These are phyloP conservation scores for Phalloptychus januarius DNA, from an alignment of 2,797 vertebrate genomes.

Conservation along the genomic window DNA sequence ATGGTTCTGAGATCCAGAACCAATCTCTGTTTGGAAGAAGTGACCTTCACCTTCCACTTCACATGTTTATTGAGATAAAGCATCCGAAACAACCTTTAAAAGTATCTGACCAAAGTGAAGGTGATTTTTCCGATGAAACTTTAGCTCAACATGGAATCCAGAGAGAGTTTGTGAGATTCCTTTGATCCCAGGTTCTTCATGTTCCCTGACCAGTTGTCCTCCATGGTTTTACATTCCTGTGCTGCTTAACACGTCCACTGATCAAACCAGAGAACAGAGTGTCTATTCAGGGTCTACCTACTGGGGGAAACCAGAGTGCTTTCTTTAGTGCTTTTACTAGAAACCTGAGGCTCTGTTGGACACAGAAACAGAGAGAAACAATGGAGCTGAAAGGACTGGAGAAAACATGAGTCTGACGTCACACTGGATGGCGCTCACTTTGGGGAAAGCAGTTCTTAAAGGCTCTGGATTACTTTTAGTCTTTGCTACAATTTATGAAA, in stretches of 20 bases:
- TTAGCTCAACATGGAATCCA: constrained; percentile 1
- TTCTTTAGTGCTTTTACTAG: constrained; percentile 82
- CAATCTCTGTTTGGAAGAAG: not conserved
- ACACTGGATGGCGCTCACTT: constrained; percentile 1
- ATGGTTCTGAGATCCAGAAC: not conserved
- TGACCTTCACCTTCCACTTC: not conserved
- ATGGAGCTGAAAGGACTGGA: constrained; percentile 7
- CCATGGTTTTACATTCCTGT: constrained; percentile 42
- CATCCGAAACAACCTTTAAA: not conserved
- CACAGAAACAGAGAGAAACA: not conserved
- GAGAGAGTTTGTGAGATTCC: not conserved
- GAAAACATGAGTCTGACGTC: constrained; percentile 34
- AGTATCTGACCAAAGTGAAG: not conserved
- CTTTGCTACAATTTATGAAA: not conserved
- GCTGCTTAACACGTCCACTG: constrained; percentile 30
- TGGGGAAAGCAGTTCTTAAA: not conserved
- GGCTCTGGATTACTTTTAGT: not conserved
- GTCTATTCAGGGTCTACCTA: constrained; percentile 84
- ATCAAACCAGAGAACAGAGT: constrained; percentile 75
- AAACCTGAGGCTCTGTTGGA: constrained; percentile 72
- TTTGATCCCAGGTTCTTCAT: constrained; percentile 29
- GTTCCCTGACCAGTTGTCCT: constrained; percentile 20
- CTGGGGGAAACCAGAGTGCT: constrained; percentile 77
- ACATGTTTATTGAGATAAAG: not conserved
- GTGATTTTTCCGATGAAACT: not conserved